A percentile compares a stretch with the other conserved stretches of the same genome.
Evolutionary conservation across 64 coral and sea anemone species (phyloP).

Genomic region (Porites australiensis): DNA sequence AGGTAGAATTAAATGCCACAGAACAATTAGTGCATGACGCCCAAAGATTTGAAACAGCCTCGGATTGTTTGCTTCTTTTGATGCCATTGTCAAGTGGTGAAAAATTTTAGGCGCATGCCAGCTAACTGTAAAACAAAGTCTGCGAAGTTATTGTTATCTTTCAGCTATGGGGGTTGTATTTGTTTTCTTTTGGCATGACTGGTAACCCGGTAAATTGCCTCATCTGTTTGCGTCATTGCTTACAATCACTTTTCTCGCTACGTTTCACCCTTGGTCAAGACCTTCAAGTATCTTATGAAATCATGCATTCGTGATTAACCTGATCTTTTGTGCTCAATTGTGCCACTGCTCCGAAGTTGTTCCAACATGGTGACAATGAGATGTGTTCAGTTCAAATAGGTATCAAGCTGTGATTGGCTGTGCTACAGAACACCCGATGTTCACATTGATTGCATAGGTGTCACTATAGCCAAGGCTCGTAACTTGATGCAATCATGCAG

Average conservation of each 20-base stretch:
- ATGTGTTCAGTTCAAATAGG: background rate
- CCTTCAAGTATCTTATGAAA: background rate
- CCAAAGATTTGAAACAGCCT: constrained; percentile 9
- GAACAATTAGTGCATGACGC: background rate
- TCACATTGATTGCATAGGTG: background rate
- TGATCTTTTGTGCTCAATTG: constrained; percentile 13
- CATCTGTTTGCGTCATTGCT: background rate
- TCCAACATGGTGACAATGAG: background rate
- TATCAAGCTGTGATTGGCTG: constrained; percentile 26
- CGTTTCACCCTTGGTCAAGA: background rate
- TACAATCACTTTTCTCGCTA: background rate
- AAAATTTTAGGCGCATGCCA: background rate
- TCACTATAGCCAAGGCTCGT: background rate
- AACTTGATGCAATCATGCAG: background rate
- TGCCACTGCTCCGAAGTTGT: background rate
- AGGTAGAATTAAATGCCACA: background rate
- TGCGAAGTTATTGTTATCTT: background rate
- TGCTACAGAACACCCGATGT: background rate
- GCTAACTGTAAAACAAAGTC: background rate
- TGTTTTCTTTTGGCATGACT: background rate
- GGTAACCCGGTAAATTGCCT: background rate
- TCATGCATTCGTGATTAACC: background rate
- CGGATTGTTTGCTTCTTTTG: background rate
- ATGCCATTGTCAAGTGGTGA: constrained; percentile 12
- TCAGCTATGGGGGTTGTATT: background rate